Evolutionary conservation across 1,140 invertebrate species (phyloP).

Genomic region (Cyclargus thomasi): DNA sequence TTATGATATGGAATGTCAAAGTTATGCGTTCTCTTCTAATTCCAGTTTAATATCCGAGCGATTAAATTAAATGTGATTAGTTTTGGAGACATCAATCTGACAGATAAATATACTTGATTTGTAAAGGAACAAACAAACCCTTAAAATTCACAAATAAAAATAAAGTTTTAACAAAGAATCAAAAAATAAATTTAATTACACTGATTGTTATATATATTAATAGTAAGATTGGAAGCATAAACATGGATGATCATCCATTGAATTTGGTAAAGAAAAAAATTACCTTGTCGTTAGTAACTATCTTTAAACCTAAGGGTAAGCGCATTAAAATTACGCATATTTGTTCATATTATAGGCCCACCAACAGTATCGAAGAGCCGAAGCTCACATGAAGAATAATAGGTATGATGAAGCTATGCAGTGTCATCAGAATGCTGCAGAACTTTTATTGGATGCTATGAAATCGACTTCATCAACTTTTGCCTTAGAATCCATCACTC

Average conservation of each 20-base stretch:
- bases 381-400: conserved; percentile 75
- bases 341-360: conserved; percentile 74
- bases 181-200: neutral
- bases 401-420: conserved; percentile 79
- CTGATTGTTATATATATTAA: neutral
- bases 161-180: neutral
- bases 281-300: neutral
- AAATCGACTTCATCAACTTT: conserved; percentile 70
- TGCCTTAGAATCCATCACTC: conserved; percentile 77
- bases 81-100: too few species aligned
- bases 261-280: conserved; percentile 49
- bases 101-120: too few species aligned
- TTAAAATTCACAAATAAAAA: too few species aligned
- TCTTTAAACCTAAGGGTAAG: neutral
- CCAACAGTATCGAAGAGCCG: conserved; percentile 78
- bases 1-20: too few species aligned
- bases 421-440: conserved; percentile 78
- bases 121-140: too few species aligned
- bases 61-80: too few species aligned
- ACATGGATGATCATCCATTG: conserved; percentile 64
- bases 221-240: neutral
- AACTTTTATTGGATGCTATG: conserved; percentile 76
- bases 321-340: neutral
- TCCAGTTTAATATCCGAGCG: too few species aligned
- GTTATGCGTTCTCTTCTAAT: too few species aligned